These are phyloP conservation scores for Lepetodrilus schrolli DNA, from an alignment of 2,888 invertebrate species.

Conservation along the genomic window DNA sequence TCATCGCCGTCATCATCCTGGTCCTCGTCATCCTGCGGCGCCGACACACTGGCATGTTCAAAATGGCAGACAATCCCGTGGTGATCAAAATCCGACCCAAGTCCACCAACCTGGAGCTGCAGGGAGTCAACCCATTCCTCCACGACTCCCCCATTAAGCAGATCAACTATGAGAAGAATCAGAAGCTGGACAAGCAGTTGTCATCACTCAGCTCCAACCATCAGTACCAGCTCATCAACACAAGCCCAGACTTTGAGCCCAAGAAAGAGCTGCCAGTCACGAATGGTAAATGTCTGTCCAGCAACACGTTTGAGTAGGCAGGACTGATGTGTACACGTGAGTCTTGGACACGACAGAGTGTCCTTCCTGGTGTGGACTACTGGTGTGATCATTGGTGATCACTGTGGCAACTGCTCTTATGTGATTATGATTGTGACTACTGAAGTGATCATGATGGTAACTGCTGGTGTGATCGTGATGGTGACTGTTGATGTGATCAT, in stretches of 20 bases:
- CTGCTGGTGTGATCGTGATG: too few relatives aligned
- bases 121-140: slow-evolving; percentile 43
- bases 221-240: slow-evolving; percentile 19
- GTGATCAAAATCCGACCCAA: slow-evolving; percentile 42
- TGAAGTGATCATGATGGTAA: too few relatives aligned
- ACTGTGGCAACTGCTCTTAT: neutral
- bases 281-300: slow-evolving; percentile 30
- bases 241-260: slow-evolving; percentile 21
- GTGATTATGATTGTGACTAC: neutral
- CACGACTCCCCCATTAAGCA: slow-evolving; percentile 32
- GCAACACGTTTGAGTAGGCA: slow-evolving; percentile 25
- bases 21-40: slow-evolving; percentile 37
- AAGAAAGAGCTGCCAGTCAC: slow-evolving; percentile 2
- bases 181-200: slow-evolving; percentile 20
- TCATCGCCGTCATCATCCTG: slow-evolving; percentile 48
- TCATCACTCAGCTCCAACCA: neutral
- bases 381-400: neutral
- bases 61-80: slow-evolving; percentile 37
- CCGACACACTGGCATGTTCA: slow-evolving; percentile 38
- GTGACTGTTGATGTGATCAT: too few relatives aligned
- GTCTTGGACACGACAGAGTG: neutral
- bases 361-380: too few relatives aligned
- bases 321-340: neutral
- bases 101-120: slow-evolving; percentile 47
- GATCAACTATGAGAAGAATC: slow-evolving; percentile 21